Evolutionary conservation across 2,113 vertebrate species (phyloP), one percentile per base, ranked within the genome.

Genomic region (Scopus umbretta): DNA sequence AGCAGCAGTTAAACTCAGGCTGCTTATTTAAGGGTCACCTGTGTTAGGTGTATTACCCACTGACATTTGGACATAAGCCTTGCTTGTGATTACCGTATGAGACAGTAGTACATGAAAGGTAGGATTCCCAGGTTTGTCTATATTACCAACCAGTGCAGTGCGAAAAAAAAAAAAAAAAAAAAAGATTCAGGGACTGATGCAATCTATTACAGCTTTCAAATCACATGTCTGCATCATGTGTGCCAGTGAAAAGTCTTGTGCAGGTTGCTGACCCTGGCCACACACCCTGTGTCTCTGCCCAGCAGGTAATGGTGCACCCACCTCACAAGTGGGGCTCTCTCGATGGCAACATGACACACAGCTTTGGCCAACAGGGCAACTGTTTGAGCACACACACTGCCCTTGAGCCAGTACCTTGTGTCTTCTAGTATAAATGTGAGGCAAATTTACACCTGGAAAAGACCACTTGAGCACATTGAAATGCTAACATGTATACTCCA

Each of bases 161-260:
- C 5, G 50, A 47, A 17, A 30, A 34, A 15, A 58, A 18, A 3
- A 47, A 47, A 47, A 47, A 47, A 47, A 47, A 47, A 21, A 1
- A n/a, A 56, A n/a, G 0, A 18, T 21, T 26, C 0, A 0, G 9
- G 10, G 14, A 27, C 30, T 73, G 43, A 16, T 66, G 6, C 11
- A 43, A 12, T 29, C 13, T 7, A 18, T 61, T 38, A 26, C 17
- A 49, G 13, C 9, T 66, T 20, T 80, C 10, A 7, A 36, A 55
- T 19, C 0, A 0, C 7, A 3, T 8, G 16, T 40, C 36, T 40
- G 16, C 32, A 10, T 29, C 1, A 0, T 2, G 2, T 9, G 36
- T 68, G 17, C 38, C n/a, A 82, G 47, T 10, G 27, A 34, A 87
- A 30, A 58, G 42, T 15, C 23, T 88, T 3, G 2, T 25, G 21